Evolutionary conservation across 2,888 invertebrate genomes (phyloP).

Genomic region (Argyresthia albistria): DNA sequence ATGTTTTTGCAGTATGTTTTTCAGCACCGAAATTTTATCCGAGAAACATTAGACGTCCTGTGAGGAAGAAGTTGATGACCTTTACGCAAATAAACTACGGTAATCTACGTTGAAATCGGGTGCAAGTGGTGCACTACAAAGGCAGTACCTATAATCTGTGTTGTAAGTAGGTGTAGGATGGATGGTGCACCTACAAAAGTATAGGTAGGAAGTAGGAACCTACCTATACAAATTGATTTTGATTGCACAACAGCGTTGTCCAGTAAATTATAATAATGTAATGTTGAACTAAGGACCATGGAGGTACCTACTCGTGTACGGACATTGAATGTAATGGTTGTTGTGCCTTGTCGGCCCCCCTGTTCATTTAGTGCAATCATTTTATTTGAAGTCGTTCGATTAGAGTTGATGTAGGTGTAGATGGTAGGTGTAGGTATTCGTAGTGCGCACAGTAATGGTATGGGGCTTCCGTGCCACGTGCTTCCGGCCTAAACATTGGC

Average conservation of each 20-base stretch:
- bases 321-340: background rate
- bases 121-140: too few relatives aligned
- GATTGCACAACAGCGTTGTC: slow-evolving; percentile 17
- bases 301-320: too few relatives aligned
- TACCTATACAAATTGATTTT: background rate
- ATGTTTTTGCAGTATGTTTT: slow-evolving; percentile 45
- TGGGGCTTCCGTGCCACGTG: slow-evolving; percentile 7
- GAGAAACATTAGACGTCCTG: slow-evolving; percentile 31
- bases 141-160: too few relatives aligned
- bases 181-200: too few relatives aligned
- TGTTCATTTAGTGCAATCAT: slow-evolving; percentile 37
- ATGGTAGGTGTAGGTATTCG: slow-evolving; percentile 11
- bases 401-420: slow-evolving; percentile 16
- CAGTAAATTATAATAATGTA: slow-evolving; percentile 30
- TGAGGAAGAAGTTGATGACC: slow-evolving; percentile 15
- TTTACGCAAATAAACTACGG: slow-evolving; percentile 8
- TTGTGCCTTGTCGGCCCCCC: slow-evolving; percentile 22
- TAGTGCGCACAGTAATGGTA: slow-evolving; percentile 1
- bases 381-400: too few relatives aligned
- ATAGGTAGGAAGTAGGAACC: too few relatives aligned
- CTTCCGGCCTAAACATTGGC: slow-evolving; percentile 2
- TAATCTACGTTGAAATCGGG: too few relatives aligned
- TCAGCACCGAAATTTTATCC: slow-evolving; percentile 50
- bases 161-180: too few relatives aligned
- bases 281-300: too few relatives aligned